Conservation (phyloP, 2,888 invertebrate species). For the Lingula anatina region DNA sequence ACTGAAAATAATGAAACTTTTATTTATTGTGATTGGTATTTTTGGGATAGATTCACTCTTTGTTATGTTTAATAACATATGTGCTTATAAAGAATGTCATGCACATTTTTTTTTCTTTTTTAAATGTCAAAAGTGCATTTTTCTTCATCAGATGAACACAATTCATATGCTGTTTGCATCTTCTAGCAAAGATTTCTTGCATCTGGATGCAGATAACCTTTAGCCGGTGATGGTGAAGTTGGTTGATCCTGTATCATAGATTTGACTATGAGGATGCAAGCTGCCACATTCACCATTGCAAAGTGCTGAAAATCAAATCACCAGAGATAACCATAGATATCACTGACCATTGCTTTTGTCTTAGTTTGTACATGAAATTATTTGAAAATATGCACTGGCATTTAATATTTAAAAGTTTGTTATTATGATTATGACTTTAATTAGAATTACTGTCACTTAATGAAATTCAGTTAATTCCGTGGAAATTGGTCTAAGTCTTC, state of each 20-base stretch:
- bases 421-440: no score
- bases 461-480: neutral
- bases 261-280: slow-evolving; percentile 34
- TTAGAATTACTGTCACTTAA: no score
- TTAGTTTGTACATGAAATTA: no score
- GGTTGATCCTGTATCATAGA: slow-evolving; percentile 24
- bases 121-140: neutral
- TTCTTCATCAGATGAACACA: neutral
- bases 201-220: neutral
- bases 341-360: no score
- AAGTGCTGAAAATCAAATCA: slow-evolving; percentile 21
- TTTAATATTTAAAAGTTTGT: no score
- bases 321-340: no score
- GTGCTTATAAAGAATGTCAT: no score
- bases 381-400: no score
- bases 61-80: no score
- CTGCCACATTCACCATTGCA: slow-evolving; percentile 45
- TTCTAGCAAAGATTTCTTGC: neutral
- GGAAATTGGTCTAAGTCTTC: neutral
- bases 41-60: no score
- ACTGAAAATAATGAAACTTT: no score
- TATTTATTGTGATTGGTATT: no score
- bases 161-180: neutral
- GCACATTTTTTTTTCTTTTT: neutral
- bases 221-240: slow-evolving; percentile 26